Percentiles rank a stretch among this genome's conserved stretches.
phyloP scores from a whole-genome alignment of 2,113 vertebrate genomes.

The Stigmatopora nigra region DNA sequence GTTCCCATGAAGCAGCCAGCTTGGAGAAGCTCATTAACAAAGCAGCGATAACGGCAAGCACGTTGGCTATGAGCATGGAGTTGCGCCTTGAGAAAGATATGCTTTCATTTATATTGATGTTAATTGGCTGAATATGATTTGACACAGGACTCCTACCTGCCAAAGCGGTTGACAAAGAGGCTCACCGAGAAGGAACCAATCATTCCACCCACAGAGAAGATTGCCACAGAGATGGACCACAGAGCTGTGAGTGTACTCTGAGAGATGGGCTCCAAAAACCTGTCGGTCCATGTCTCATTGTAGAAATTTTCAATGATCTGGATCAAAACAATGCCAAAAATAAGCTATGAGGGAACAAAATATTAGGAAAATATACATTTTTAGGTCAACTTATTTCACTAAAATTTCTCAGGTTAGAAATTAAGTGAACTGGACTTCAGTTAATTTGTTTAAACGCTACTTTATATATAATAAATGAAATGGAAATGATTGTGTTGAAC shows the following conservation, averaged over 20 bases:
- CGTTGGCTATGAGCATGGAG: constrained; percentile 88
- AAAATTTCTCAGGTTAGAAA: no score
- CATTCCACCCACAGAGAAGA: constrained; percentile 93
- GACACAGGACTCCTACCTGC: constrained; percentile 70
- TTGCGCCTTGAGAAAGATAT: constrained; percentile 72
- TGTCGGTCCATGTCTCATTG: constrained; percentile 79
- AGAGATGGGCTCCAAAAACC: constrained; percentile 73
- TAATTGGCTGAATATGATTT: not conserved
- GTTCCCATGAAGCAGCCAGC: constrained; percentile 85
- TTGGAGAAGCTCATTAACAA: constrained; percentile 92
- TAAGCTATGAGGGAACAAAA: not conserved
- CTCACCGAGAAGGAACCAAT: constrained; percentile 87
- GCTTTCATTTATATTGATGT: not conserved
- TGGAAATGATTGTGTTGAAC: no score
- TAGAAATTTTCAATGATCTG: constrained; percentile 90
- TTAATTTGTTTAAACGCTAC: no score
- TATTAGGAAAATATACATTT: not conserved
- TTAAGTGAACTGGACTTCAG: no score
- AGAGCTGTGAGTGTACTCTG: constrained; percentile 73
- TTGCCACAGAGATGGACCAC: constrained; percentile 90
- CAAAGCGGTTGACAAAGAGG: constrained; percentile 88
- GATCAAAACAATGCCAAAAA: not conserved
- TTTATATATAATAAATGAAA: no score
- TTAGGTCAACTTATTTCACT: not conserved
- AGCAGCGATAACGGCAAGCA: constrained; percentile 76